Percentiles rank a stretch among this genome's conserved stretches.
Conservation (phyloP, 2,888 invertebrate genomes). For the Mythimna pallens region DNA sequence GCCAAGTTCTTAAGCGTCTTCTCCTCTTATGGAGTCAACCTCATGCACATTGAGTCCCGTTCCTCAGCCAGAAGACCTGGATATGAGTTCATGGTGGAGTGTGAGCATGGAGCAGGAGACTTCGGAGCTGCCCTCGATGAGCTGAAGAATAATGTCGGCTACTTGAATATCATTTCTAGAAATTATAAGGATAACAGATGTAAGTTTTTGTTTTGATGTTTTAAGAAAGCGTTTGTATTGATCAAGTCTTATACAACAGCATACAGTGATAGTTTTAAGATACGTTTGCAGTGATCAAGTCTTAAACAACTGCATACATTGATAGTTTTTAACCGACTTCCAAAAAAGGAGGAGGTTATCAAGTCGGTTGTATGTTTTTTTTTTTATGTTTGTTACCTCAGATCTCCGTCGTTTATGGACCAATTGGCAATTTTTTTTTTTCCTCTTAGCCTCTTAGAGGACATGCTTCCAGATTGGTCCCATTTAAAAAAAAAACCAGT, state of each 20-base stretch:
- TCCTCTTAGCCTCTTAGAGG: too few species aligned
- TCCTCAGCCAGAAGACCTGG: conserved; percentile 95
- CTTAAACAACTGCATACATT: not conserved
- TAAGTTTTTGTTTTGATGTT: conserved; percentile 69
- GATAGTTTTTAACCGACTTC: not conserved
- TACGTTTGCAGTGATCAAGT: not conserved
- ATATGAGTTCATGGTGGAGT: conserved; percentile 99
- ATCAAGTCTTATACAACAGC: not conserved
- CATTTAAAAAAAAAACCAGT: too few species aligned
- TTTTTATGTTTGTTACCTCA: too few species aligned
- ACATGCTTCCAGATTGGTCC: too few species aligned
- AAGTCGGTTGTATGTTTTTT: too few species aligned
- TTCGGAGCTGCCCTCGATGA: conserved; percentile 94
- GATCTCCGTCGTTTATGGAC: too few species aligned
- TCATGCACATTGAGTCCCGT: conserved; percentile 97
- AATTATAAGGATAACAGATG: conserved; percentile 96
- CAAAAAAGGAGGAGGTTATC: too few species aligned
- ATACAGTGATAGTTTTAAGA: not conserved
- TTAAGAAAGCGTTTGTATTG: not conserved
- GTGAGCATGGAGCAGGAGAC: conserved; percentile 94
- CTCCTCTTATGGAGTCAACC: conserved; percentile 95
- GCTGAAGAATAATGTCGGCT: conserved; percentile 93
- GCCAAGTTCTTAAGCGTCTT: conserved; percentile 97
- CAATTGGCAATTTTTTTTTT: too few species aligned
- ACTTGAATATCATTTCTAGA: conserved; percentile 96